These are phyloP conservation scores for Clepsis dumicolana DNA, from an alignment of 2,888 invertebrate genomes.

Conservation along the genomic window DNA sequence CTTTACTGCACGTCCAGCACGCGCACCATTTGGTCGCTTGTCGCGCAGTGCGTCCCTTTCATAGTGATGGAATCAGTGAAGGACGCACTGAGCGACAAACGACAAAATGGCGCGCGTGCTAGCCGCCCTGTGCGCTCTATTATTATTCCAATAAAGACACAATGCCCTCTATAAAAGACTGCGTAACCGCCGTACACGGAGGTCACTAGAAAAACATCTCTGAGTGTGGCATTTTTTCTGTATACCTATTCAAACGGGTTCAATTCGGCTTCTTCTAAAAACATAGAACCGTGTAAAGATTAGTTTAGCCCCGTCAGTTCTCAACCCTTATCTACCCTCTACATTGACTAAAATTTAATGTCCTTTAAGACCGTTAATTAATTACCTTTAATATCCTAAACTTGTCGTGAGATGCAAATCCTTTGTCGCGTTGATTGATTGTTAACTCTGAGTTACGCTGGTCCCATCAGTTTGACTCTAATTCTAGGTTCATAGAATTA, in stretches of 20 bases:
- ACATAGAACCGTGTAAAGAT: background rate
- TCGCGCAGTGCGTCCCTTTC: too few species aligned
- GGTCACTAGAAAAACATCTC: background rate
- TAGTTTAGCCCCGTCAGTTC: constrained; percentile 1
- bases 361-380: constrained; percentile 32
- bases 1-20: too few species aligned
- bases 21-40: too few species aligned
- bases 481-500: too few species aligned
- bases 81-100: too few species aligned
- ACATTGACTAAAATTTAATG: constrained; percentile 21
- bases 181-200: background rate
- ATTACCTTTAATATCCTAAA: constrained; percentile 34
- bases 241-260: background rate
- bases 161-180: too few species aligned
- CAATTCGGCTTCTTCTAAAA: background rate
- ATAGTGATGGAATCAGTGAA: too few species aligned
- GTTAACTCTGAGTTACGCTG: constrained; percentile 15
- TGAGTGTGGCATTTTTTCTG: background rate
- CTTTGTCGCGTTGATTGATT: constrained; percentile 58
- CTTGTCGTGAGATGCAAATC: constrained; percentile 51
- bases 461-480: background rate
- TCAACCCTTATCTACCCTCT: constrained; percentile 8
- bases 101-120: too few species aligned
- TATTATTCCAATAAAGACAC: too few species aligned
- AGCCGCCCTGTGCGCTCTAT: too few species aligned